A percentile compares a stretch with the other conserved stretches of the same genome.
Evolutionary conservation across 2,797 vertebrate species (phyloP).

Genomic region (Melopsittacus undulatus): DNA sequence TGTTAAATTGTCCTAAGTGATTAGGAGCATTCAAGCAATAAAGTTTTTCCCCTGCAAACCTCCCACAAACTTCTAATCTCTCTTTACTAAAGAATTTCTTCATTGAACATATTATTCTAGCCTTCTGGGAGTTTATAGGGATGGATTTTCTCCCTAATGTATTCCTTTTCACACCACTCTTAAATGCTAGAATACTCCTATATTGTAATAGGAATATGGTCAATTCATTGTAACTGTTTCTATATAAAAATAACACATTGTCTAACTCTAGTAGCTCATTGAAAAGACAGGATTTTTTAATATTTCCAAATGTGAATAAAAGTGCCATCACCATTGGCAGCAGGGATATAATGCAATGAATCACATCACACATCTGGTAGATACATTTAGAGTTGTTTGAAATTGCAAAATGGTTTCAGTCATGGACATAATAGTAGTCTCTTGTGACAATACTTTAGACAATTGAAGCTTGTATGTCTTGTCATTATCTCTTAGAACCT

Average conservation of each 20-base stretch:
- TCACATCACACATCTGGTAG: neutral
- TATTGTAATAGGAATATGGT: neutral
- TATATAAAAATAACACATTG: neutral
- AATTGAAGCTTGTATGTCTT: neutral
- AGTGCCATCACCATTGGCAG: neutral
- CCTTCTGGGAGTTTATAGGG: neutral
- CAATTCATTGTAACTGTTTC: neutral
- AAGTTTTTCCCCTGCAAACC: neutral
- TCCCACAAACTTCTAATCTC: neutral
- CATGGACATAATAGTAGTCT: neutral
- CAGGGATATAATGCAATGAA: neutral
- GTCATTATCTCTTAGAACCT: neutral
- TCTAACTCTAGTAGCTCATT: neutral
- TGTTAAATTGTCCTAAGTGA: fast-evolving
- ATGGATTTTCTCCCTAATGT: neutral
- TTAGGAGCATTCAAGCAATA: neutral
- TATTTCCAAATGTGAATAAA: neutral
- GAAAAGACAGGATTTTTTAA: neutral
- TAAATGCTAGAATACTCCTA: neutral
- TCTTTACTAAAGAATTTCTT: neutral
- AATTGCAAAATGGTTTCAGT: neutral
- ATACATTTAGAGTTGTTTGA: neutral
- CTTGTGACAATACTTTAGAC: neutral
- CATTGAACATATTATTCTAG: neutral
- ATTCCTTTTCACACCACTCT: neutral